Conservation (phyloP, 2,113 vertebrate genomes). For the Cranoglanis bouderius region DNA sequence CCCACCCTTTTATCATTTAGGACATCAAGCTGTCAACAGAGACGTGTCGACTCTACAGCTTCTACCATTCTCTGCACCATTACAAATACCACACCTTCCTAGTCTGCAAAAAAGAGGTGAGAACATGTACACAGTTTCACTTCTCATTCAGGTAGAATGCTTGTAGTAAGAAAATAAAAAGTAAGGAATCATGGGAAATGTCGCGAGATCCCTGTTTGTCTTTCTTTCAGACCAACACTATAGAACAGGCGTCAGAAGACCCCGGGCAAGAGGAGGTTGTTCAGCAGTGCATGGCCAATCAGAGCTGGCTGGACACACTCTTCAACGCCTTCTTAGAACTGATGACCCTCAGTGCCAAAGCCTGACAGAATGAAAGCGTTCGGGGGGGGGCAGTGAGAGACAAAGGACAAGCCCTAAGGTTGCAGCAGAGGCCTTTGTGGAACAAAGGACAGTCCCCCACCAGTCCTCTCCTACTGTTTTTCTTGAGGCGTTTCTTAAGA, state of each 20-base stretch:
- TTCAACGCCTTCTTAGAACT: conserved; percentile 87
- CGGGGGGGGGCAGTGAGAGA: conserved; percentile 38
- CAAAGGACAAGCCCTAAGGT: conserved; percentile 7
- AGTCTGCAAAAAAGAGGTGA: conserved; percentile 91
- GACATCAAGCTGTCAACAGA: conserved; percentile 88
- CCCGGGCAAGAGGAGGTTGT: conserved; percentile 91
- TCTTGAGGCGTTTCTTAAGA: conserved; percentile 33
- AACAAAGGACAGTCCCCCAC: conserved; percentile 22
- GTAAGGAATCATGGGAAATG: neutral
- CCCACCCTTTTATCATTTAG: conserved; percentile 59
- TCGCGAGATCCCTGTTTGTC: neutral
- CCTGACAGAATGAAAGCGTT: conserved; percentile 52
- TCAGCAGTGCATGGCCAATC: conserved; percentile 91
- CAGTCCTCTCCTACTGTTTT: conserved; percentile 32
- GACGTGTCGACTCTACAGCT: conserved; percentile 84
- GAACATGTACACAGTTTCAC: no score
- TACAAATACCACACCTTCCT: conserved; percentile 95
- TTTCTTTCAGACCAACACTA: conserved; percentile 78
- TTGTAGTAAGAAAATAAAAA: neutral
- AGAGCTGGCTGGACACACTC: conserved; percentile 86
- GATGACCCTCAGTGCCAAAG: conserved; percentile 73
- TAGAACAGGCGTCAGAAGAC: conserved; percentile 84
- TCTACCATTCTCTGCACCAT: conserved; percentile 93
- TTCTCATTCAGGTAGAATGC: neutral
- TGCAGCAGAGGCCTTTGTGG: conserved; percentile 5